A percentile compares a stretch with the other conserved stretches of the same genome.
These are phyloP conservation scores for Apodemus speciosus DNA, from an alignment of 2,113 vertebrate genomes.

Conservation along the genomic window DNA sequence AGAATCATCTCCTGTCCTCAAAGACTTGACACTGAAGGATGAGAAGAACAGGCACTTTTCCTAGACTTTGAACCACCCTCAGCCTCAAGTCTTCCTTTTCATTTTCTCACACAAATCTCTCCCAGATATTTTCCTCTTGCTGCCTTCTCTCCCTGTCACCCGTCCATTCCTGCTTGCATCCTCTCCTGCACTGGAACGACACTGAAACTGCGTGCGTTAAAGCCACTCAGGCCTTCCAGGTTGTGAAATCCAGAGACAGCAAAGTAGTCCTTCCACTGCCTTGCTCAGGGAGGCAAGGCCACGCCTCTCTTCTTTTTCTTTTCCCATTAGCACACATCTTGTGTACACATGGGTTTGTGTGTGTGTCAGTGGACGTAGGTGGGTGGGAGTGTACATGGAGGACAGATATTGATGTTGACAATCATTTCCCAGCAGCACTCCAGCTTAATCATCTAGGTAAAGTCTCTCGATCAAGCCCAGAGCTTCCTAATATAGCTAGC, in stretches of 20 bases:
- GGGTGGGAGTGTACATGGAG: not conserved
- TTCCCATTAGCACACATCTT: rapidly evolving
- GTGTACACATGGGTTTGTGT: not conserved
- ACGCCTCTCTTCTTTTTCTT: not conserved
- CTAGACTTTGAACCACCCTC: not conserved
- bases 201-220: not conserved
- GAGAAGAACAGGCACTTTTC: not conserved
- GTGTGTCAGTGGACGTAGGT: not conserved
- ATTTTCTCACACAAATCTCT: not conserved
- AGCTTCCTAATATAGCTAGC: not conserved
- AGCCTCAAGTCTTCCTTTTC: not conserved
- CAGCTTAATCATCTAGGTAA: not conserved
- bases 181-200: not conserved
- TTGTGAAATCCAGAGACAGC: not conserved
- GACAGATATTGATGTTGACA: no score
- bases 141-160: not conserved
- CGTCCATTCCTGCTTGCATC: not conserved
- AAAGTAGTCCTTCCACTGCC: not conserved
- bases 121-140: not conserved
- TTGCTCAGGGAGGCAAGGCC: not conserved
- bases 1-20: not conserved
- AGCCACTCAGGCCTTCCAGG: not conserved
- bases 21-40: not conserved
- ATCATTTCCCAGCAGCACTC: not conserved
- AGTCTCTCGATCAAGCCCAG: not conserved